A percentile compares a stretch with the other conserved stretches of the same genome.
Evolutionary conservation across 2,888 invertebrate genomes (phyloP).

Genomic region (Sussaba pulchella): DNA sequence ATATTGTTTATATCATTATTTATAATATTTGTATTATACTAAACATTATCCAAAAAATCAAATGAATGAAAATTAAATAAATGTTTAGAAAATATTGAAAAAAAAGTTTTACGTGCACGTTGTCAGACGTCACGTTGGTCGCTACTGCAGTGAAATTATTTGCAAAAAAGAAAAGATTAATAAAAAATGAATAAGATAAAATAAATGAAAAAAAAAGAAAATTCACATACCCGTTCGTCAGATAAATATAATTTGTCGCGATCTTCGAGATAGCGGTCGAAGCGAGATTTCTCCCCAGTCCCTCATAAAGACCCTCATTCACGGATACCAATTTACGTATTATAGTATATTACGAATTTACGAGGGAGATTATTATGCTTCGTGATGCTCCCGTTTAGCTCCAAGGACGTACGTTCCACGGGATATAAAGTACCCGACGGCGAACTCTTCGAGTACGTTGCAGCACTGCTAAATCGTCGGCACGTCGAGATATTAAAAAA

Average conservation of each 20-base stretch:
- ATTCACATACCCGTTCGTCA: not conserved
- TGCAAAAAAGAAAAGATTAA: not conserved
- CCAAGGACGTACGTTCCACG: conserved; percentile 2
- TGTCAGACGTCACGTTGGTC: too few species aligned
- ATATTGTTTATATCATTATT: too few species aligned
- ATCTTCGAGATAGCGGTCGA: not conserved
- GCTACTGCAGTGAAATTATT: too few species aligned
- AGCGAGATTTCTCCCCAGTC: not conserved
- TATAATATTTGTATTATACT: too few species aligned
- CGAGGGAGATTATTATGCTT: conserved; percentile 10
- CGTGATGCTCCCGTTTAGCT: conserved; percentile 18
- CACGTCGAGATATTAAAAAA: not conserved
- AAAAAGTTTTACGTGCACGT: too few species aligned
- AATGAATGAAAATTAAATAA: too few species aligned
- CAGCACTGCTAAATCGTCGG: not conserved
- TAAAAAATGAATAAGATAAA: not conserved
- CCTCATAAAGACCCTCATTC: conserved; percentile 9
- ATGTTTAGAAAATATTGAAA: too few species aligned
- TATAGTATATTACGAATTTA: conserved; percentile 27
- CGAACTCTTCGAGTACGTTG: not conserved
- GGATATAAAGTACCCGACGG: not conserved
- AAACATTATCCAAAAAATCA: too few species aligned
- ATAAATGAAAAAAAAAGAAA: conserved; percentile 6
- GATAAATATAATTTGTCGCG: conserved; percentile 32
- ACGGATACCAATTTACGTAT: conserved; percentile 9